Base-by-base conservation (phyloP, 2,888 invertebrate genomes). In the Gerris lacustris region DNA sequence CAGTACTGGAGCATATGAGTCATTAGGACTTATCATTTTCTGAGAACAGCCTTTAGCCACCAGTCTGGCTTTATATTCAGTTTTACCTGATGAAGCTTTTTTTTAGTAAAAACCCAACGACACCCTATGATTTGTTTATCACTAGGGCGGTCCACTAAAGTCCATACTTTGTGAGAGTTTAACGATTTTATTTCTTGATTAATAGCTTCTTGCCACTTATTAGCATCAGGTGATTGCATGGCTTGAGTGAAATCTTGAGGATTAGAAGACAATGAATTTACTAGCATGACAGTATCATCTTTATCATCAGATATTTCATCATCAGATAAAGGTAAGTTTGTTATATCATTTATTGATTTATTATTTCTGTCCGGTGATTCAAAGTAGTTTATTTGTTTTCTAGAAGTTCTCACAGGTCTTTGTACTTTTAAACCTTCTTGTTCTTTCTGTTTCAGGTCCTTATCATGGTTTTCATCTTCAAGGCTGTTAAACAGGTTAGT, bases 71-170 rank as follows among this genome's bases (percentile, higher is more conserved):
- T 55, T 55, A 15, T 4, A 55, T 11, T 11, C 15, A 55, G 55
- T 55, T 55, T 55, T 55, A 55, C 15, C 55, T 11, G 55, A 55
- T 15, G 15, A 55, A 31, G 31, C 31, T 55, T 55, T 55, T 47
- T 47, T 55, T 55, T 55, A 55, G 55, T 55, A 55, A 55, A 55
- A 9, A 55, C 55, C 55, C 55, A 55, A 55, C 55, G 55, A 55
- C 55, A 55, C 2, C 55, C 55, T 55, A 5, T 2, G 15, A 55
- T 55, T 15, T 55, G 55, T 55, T 55, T 55, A 15, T 55, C 55
- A 11, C 11, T 55, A 55, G 55, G 55, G 55, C 55, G 15, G 55
- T 9, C 55, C 11, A 55, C 55, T 11, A 55, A 11, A 55, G 9
- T 15, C 55, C 55, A 55, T 15, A 55, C 55, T 11, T 55, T 9